phyloP scores from a whole-genome alignment of 2,113 vertebrate species.

The Urocolius indicus region DNA sequence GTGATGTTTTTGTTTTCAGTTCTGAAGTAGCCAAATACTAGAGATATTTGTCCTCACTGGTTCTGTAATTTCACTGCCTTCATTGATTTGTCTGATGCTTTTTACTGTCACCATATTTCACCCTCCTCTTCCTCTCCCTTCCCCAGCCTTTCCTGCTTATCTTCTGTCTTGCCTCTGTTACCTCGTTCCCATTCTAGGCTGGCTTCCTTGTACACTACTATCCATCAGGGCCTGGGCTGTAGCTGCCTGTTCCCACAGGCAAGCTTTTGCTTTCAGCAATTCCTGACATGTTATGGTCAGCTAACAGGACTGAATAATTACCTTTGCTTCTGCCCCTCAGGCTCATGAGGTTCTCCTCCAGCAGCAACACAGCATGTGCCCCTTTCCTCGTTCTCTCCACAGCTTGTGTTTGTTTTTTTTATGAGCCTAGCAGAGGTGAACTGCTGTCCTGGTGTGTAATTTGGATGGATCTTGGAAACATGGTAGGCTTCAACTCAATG shows the following conservation, averaged over 20 bases:
- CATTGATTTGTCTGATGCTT: background rate
- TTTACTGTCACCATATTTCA: background rate
- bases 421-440: background rate
- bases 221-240: background rate
- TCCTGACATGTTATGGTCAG: background rate
- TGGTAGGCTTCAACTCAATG: background rate
- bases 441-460: background rate
- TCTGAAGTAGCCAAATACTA: background rate
- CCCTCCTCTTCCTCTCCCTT: background rate
- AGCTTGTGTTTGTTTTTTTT: background rate
- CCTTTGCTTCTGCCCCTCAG: background rate
- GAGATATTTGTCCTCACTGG: background rate
- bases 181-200: background rate
- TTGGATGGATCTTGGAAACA: background rate
- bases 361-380: background rate
- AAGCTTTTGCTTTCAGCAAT: background rate
- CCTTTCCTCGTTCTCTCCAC: background rate
- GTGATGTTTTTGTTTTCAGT: background rate
- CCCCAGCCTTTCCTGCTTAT: background rate
- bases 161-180: background rate
- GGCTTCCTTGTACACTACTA: background rate
- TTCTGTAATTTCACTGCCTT: background rate
- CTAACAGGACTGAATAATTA: background rate
- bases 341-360: background rate
- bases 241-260: background rate